Percentiles rank a stretch among this genome's conserved stretches.
Evolutionary conservation across 2,113 vertebrate genomes (phyloP).

Genomic region (Bettongia penicillata): DNA sequence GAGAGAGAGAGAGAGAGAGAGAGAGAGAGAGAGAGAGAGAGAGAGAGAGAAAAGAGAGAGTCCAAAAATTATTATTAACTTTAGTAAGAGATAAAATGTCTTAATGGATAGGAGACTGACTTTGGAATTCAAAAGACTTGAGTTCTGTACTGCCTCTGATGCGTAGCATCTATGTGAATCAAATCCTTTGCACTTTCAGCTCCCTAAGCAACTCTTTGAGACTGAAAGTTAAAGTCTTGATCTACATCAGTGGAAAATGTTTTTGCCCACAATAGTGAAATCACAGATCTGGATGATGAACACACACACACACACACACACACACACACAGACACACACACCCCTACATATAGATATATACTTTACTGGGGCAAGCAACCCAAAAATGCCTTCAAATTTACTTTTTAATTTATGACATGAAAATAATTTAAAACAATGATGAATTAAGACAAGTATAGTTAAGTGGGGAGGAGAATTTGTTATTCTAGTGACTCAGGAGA

Average conservation of each 20-base stretch:
- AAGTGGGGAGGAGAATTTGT: background rate
- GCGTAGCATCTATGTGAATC: background rate
- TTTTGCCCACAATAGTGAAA: background rate
- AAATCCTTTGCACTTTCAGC: background rate
- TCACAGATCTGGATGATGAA: background rate
- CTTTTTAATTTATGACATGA: background rate
- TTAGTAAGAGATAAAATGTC: background rate
- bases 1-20: too few species aligned
- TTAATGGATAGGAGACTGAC: background rate
- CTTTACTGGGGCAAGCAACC: background rate
- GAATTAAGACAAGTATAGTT: background rate
- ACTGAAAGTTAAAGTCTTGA: background rate
- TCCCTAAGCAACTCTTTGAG: background rate
- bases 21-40: background rate
- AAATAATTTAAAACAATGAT: background rate
- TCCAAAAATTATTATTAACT: background rate
- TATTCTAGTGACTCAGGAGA: background rate
- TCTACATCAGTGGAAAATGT: background rate
- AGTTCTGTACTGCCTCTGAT: background rate
- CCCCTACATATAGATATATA: background rate
- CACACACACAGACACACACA: too few species aligned
- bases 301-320: too few species aligned
- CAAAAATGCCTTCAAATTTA: background rate
- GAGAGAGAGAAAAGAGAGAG: background rate
- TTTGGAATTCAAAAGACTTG: background rate